Percentiles rank a stretch among this genome's conserved stretches.
Evolutionary conservation across 2,113 vertebrate genomes (phyloP).

Genomic region (Psilopsiagon aymara): DNA sequence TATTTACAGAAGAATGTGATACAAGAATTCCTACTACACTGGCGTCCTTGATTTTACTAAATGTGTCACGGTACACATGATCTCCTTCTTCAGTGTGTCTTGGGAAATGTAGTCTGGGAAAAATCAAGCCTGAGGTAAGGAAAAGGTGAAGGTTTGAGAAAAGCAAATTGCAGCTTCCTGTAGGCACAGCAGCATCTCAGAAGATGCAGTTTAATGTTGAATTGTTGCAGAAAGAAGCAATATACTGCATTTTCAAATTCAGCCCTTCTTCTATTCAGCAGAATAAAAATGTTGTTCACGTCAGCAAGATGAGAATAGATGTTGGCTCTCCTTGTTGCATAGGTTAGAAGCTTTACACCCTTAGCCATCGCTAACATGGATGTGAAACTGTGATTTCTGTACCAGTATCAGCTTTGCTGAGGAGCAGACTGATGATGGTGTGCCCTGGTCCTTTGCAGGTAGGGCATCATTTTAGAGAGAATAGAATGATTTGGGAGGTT

Average conservation of each 20-base stretch:
- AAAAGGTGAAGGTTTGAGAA: neutral
- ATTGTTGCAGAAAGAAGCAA: neutral
- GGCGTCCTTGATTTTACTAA: neutral
- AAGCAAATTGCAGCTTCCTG: neutral
- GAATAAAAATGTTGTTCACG: neutral
- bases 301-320: neutral
- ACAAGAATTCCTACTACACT: neutral
- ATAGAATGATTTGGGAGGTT: neutral
- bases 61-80: neutral
- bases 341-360: neutral
- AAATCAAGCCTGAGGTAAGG: neutral
- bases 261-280: neutral
- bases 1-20: neutral
- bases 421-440: neutral
- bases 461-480: neutral
- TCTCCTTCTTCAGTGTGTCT: neutral
- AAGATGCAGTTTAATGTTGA: neutral
- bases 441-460: neutral
- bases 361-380: neutral
- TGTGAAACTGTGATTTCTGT: neutral
- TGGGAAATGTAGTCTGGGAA: constrained; percentile 9
- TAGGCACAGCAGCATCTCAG: neutral
- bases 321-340: neutral
- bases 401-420: neutral
- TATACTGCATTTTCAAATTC: neutral